These are phyloP conservation scores for Aporophyla lueneburgensis DNA, from an alignment of 2,888 invertebrate species.

Conservation along the genomic window DNA sequence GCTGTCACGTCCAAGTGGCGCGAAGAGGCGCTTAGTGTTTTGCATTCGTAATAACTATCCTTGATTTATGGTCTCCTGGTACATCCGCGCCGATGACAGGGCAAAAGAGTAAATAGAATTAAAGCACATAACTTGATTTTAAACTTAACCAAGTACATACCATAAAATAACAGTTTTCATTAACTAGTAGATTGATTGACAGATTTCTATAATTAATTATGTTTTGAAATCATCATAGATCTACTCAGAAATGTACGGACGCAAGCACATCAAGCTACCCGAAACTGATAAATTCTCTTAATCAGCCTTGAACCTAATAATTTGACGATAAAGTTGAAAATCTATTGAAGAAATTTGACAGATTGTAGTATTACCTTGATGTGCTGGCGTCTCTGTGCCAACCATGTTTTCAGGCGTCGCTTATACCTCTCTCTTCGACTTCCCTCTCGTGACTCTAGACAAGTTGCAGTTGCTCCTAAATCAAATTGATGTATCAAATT, in stretches of 20 bases:
- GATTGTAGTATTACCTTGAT: too few relatives aligned
- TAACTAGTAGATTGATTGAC: background rate
- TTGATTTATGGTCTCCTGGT: conserved; percentile 45
- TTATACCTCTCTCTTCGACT: background rate
- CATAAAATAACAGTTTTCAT: background rate
- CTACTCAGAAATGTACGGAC: background rate
- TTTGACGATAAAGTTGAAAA: too few relatives aligned
- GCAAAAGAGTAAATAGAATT: background rate
- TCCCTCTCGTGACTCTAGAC: background rate
- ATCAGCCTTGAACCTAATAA: too few relatives aligned
- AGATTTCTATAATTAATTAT: background rate
- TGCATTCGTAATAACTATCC: conserved; percentile 46
- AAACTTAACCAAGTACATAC: background rate
- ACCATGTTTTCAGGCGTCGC: background rate
- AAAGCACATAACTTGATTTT: background rate
- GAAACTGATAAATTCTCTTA: too few relatives aligned
- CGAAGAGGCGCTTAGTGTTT: conserved; percentile 42
- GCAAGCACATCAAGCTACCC: too few relatives aligned
- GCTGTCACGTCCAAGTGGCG: conserved; percentile 40
- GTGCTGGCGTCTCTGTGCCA: background rate
- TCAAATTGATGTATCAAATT: background rate
- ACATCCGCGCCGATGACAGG: conserved; percentile 23
- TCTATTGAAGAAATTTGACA: too few relatives aligned
- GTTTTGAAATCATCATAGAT: background rate
- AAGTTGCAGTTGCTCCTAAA: background rate